Evolutionary conservation across 2,113 vertebrate species (phyloP).

Genomic region (Ictidomys tridecemlineatus): DNA sequence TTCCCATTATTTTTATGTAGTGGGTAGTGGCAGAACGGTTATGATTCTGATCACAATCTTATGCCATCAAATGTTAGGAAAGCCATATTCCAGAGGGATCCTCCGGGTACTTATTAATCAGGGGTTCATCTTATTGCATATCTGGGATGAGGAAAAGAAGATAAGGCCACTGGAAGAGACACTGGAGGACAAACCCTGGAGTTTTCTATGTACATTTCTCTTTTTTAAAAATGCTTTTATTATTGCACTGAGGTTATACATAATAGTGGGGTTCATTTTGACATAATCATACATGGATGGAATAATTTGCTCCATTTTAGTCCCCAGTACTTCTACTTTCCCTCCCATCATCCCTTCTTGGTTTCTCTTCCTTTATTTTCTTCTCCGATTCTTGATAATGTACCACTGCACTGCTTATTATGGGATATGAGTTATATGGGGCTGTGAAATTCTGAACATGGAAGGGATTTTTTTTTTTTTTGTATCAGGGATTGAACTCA

Average conservation of each 20-base stretch:
- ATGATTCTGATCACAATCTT: background rate
- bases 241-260: too few relatives aligned
- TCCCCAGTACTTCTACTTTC: too few relatives aligned
- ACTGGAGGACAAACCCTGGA: background rate
- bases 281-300: too few relatives aligned
- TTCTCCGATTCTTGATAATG: background rate
- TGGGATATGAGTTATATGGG: background rate
- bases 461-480: background rate
- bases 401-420: background rate
- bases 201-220: background rate
- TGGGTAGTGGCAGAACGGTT: background rate
- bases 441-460: background rate
- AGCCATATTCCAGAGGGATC: background rate
- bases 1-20: background rate
- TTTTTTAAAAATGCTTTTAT: too few relatives aligned
- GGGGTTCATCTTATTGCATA: background rate
- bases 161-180: background rate
- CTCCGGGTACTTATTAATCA: background rate
- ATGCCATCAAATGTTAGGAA: background rate
- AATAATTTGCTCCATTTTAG: too few relatives aligned
- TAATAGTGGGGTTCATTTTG: too few relatives aligned
- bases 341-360: too few relatives aligned
- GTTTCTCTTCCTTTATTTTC: too few relatives aligned
- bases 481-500: too few relatives aligned
- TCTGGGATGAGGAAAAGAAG: background rate